Conservation (phyloP, 2,888 invertebrate species). For the Zhuqinia jingwanae region DNA sequence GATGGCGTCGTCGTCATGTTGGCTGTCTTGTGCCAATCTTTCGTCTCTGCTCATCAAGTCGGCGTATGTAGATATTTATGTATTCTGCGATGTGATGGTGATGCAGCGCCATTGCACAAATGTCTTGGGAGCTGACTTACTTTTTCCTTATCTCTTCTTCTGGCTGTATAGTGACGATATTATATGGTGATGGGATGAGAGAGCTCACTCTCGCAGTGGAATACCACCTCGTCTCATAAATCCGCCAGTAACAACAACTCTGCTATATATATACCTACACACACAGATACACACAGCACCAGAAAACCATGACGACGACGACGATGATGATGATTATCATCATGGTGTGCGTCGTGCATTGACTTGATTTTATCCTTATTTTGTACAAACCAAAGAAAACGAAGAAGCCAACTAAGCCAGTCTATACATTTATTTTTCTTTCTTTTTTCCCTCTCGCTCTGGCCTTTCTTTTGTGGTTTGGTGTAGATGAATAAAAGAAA, state of each 20-base stretch:
- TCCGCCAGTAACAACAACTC: conserved; percentile 33
- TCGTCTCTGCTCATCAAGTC: no score
- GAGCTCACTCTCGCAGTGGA: no score
- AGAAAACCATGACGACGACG: conserved; percentile 12
- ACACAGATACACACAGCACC: no score
- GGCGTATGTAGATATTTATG: no score
- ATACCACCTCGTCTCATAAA: conserved; percentile 30
- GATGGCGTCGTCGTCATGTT: background rate
- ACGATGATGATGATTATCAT: background rate
- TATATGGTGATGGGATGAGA: background rate
- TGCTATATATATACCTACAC: no score
- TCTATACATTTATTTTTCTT: background rate
- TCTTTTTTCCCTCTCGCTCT: no score
- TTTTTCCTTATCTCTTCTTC: background rate
- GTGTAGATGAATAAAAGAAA: conserved; percentile 37
- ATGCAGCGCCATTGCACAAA: conserved; percentile 1
- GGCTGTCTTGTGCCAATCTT: background rate
- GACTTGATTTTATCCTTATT: conserved; percentile 30
- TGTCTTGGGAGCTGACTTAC: conserved; percentile 57
- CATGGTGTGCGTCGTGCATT: conserved; percentile 8
- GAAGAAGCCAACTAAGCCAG: background rate
- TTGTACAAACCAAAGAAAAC: conserved; percentile 2
- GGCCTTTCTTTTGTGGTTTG: background rate
- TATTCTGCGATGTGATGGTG: background rate
- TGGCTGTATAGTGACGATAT: background rate